These are phyloP conservation scores for Sminthurinus aureus DNA, from an alignment of 2,888 invertebrate genomes.

Conservation along the genomic window DNA sequence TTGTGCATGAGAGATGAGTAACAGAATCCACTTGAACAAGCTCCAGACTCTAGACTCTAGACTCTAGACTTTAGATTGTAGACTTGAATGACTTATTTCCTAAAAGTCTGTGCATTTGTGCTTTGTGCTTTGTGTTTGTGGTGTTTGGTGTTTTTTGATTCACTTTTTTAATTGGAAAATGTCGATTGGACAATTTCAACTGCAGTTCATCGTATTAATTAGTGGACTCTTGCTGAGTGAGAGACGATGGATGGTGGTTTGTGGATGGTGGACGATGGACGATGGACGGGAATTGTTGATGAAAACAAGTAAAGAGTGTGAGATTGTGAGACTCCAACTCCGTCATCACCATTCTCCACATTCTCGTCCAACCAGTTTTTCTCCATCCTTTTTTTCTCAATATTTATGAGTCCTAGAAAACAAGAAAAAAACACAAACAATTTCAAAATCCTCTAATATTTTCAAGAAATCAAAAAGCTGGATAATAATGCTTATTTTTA, in stretches of 20 bases:
- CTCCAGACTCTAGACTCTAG: too few species aligned
- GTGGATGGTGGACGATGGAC: background rate
- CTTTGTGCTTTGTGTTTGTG: too few species aligned
- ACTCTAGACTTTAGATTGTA: too few species aligned
- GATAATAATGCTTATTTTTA: too few species aligned
- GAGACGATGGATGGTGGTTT: background rate
- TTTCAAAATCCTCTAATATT: too few species aligned
- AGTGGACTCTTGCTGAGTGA: constrained; percentile 19
- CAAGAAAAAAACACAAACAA: background rate
- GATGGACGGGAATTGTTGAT: background rate
- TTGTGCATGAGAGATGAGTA: too few species aligned
- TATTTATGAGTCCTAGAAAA: background rate
- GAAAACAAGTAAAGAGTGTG: background rate
- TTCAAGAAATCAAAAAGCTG: too few species aligned
- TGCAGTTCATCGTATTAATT: constrained; percentile 31
- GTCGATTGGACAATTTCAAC: constrained; percentile 29
- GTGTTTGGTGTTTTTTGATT: constrained; percentile 6
- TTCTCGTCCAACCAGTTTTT: constrained; percentile 29
- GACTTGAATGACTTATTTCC: too few species aligned
- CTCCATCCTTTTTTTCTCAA: constrained; percentile 2
- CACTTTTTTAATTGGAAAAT: constrained; percentile 23
- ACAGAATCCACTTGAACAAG: too few species aligned
- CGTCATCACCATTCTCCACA: constrained; percentile 6
- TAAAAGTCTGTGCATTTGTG: background rate
- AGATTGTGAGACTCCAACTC: background rate